Evolutionary conservation across 2,888 invertebrate species (phyloP).

Genomic region (Pheosia gnoma): DNA sequence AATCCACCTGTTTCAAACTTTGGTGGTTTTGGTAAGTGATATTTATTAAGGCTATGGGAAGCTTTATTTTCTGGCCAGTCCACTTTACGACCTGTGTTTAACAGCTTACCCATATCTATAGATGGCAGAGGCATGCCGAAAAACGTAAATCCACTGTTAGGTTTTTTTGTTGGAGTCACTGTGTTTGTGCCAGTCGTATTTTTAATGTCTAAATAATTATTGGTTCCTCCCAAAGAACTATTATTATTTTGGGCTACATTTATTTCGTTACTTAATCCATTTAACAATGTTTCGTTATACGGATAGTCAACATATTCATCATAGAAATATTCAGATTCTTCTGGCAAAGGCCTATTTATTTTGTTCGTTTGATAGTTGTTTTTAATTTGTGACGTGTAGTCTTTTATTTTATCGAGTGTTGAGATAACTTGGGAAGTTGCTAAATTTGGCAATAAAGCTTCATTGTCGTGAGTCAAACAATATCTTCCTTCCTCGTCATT

Average conservation of each 20-base stretch:
- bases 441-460: constrained; percentile 82
- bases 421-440: constrained; percentile 85
- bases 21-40: constrained; percentile 77
- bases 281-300: constrained; percentile 84
- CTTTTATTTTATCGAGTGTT: constrained; percentile 83
- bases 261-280: constrained; percentile 64
- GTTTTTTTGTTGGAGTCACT: constrained; percentile 68
- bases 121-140: constrained; percentile 93
- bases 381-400: constrained; percentile 73
- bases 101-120: constrained; percentile 87
- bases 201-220: constrained; percentile 67
- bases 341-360: constrained; percentile 86
- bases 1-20: constrained; percentile 91
- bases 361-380: constrained; percentile 75
- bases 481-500: constrained; percentile 85
- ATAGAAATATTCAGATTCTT: constrained; percentile 92
- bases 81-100: constrained; percentile 77
- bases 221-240: constrained; percentile 83
- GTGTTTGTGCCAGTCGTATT: constrained; percentile 63
- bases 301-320: constrained; percentile 93
- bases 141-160: constrained; percentile 89
- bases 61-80: constrained; percentile 73
- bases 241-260: constrained; percentile 56
- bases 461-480: constrained; percentile 87
- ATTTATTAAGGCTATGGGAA: constrained; percentile 64